Evolutionary conservation across 2,888 invertebrate species (phyloP).

Genomic region (Pimpla rufipes): DNA sequence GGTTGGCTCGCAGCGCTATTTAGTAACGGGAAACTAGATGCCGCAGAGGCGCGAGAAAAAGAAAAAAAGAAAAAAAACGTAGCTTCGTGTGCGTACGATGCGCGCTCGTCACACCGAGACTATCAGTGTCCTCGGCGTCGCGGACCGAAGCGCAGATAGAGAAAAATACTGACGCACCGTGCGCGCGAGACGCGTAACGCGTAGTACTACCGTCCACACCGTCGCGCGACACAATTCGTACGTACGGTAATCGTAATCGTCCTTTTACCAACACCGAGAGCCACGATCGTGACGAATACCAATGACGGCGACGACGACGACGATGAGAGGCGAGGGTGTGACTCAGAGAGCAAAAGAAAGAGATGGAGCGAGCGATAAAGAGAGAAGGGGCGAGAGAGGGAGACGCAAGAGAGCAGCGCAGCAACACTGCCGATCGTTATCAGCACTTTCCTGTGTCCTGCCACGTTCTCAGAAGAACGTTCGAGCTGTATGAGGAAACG

Average conservation of each 20-base stretch:
- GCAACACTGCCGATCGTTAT: slow-evolving; percentile 79
- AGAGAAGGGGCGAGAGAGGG: slow-evolving; percentile 65
- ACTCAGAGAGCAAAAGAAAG: slow-evolving; percentile 40
- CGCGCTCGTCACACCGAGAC: slow-evolving; percentile 56
- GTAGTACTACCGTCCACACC: background rate
- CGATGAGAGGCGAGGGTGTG: slow-evolving; percentile 53
- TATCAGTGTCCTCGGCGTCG: slow-evolving; percentile 50
- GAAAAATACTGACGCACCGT: slow-evolving; percentile 27
- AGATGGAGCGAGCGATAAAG: background rate
- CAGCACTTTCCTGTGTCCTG: slow-evolving; percentile 84
- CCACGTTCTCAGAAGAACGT: slow-evolving; percentile 84
- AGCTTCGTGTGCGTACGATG: slow-evolving; percentile 31
- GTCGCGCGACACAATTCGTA: slow-evolving; percentile 13
- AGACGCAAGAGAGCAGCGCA: slow-evolving; percentile 52
- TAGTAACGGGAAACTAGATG: slow-evolving; percentile 7
- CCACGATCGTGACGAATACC: slow-evolving; percentile 65
- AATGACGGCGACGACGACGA: slow-evolving; percentile 63
- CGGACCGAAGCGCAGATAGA: slow-evolving; percentile 31
- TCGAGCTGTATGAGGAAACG: slow-evolving; percentile 84
- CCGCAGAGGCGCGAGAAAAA: slow-evolving; percentile 38
- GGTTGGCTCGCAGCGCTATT: background rate
- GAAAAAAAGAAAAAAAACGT: slow-evolving; percentile 13
- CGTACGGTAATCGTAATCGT: slow-evolving; percentile 60
- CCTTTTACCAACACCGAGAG: slow-evolving; percentile 52
- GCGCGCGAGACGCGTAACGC: background rate